These are phyloP conservation scores for Sylvia borin DNA, from an alignment of 2,797 vertebrate genomes.

Conservation along the genomic window DNA sequence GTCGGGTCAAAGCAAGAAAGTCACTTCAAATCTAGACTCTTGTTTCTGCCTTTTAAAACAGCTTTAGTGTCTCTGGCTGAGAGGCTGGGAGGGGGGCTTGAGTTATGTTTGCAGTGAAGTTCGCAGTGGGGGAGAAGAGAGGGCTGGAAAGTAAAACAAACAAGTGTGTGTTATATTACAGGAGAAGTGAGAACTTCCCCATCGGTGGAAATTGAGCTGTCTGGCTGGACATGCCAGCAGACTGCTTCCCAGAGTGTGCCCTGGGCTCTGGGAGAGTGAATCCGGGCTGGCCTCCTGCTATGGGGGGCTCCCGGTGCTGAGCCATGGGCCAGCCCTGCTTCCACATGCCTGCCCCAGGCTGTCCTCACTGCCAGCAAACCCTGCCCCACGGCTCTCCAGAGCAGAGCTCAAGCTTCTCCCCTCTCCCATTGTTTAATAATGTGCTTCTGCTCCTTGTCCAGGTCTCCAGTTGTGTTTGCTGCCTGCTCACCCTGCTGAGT, in stretches of 20 bases:
- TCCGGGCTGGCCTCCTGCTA: background rate
- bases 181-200: background rate
- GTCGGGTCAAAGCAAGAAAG: constrained; percentile 14
- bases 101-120: background rate
- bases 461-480: background rate
- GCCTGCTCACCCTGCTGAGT: background rate
- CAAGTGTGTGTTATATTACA: background rate
- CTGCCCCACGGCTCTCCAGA: background rate
- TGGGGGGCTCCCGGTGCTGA: background rate
- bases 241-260: background rate
- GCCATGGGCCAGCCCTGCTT: background rate
- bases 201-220: background rate
- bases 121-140: background rate
- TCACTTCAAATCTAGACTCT: background rate
- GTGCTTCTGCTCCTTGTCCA: background rate
- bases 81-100: background rate
- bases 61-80: background rate
- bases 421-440: rapidly evolving
- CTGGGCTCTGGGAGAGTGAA: background rate
- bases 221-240: background rate
- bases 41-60: background rate
- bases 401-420: background rate
- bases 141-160: background rate
- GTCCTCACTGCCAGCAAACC: rapidly evolving
- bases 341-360: rapidly evolving